Conservation (phyloP, 2,797 vertebrate genomes). For the Decapterus maruadsi region DNA sequence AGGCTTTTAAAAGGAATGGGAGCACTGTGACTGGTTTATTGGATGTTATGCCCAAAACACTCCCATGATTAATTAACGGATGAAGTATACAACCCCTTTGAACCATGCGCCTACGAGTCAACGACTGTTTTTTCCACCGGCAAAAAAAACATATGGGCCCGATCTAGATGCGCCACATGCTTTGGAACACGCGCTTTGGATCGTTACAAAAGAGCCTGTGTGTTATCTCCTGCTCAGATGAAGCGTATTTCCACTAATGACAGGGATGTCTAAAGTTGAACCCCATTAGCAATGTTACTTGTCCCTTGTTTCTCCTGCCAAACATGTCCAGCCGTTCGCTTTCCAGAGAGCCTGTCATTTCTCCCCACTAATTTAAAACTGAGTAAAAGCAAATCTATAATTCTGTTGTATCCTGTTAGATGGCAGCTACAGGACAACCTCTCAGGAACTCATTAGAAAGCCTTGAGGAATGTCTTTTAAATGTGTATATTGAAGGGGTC, state of each 20-base stretch:
- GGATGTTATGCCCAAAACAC: too few species aligned
- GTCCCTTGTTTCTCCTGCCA: slow-evolving; percentile 32
- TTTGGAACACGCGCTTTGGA: too few species aligned
- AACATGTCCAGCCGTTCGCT: slow-evolving; percentile 43
- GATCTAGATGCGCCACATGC: too few species aligned
- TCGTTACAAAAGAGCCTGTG: too few species aligned
- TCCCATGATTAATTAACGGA: too few species aligned
- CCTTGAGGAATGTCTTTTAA: slow-evolving; percentile 35
- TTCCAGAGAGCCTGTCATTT: slow-evolving; percentile 59
- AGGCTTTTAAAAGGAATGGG: too few species aligned
- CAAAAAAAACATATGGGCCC: too few species aligned
- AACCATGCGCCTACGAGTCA: too few species aligned
- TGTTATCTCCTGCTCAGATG: slow-evolving; percentile 38
- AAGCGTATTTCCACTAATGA: slow-evolving; percentile 54
- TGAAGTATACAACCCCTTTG: too few species aligned
- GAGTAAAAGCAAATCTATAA: slow-evolving; percentile 60
- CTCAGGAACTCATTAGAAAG: slow-evolving; percentile 48
- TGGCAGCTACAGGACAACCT: slow-evolving; percentile 44
- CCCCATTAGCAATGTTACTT: slow-evolving; percentile 48
- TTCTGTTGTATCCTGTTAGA: slow-evolving; percentile 42
- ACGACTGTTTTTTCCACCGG: too few species aligned
- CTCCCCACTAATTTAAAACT: slow-evolving; percentile 62
- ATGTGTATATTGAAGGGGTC: slow-evolving; percentile 26
- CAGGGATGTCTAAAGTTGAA: slow-evolving; percentile 51
- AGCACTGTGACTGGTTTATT: too few species aligned